Base-by-base conservation (phyloP, 1,140 invertebrate genomes). In the Pentalonia nigronervosa region DNA sequence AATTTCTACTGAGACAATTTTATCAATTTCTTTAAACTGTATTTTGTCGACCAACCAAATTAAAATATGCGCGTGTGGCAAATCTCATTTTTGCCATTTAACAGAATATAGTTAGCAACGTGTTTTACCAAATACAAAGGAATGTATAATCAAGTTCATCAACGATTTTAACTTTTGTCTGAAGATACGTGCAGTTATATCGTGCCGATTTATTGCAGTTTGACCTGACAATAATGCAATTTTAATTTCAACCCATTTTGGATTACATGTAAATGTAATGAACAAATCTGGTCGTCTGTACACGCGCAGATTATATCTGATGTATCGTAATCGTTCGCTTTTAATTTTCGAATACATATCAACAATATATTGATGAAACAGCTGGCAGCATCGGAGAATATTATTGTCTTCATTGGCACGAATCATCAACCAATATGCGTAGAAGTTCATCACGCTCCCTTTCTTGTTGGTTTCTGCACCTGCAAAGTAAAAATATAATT, bases 1-100 rank as follows among this genome's bases (percentile, higher is more conserved):
- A 94, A 97, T 95, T 95, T 96, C 96, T 9, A 96, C 96, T 88
- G 94, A 95, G 93, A 96, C 95, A 23, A 96, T 94, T 50, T 95
- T 94, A 95, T 48, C 47, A 14, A 48, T 96, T 96, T 95, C 81
- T 93, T 95, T 94, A 56, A 95, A 94, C 3, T 91, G 96, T 95
- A 95, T 94, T 95, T 41, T 41, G 17, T 95, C 93, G 36, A 94
- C 94, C 93, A 95, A 94, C 95, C 95, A 96, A n/a, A 96, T 47
- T 34, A 96, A 94, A 93, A 96, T 95, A 94, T 96, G 41, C 1
- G 41, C 41, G 41, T 41, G 41, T 41, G 41, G 41, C 41, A 41
- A 41, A 41, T 4, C 41, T 93, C 96, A 94, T 94, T 96, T 96
- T 94, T 96, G 95, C 94, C 94, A 96, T 94, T 96, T 95, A 67